A percentile compares a stretch with the other conserved stretches of the same genome.
Evolutionary conservation across 1,140 invertebrate genomes (phyloP).

Genomic region (Nephila pilipes): DNA sequence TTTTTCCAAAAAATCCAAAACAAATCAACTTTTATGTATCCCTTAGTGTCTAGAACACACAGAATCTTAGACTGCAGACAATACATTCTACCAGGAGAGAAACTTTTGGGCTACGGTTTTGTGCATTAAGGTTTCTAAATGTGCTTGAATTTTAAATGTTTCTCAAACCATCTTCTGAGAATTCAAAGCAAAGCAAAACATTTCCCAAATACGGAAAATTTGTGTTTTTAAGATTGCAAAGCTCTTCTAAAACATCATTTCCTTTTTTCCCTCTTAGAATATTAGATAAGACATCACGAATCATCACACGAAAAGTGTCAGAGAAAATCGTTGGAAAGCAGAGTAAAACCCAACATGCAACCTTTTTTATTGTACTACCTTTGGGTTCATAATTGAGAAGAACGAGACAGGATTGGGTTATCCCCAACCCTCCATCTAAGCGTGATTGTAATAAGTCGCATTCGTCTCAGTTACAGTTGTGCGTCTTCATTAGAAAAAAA

Average conservation of each 20-base stretch:
- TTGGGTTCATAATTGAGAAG: conserved; percentile 12
- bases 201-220: not conserved
- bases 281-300: not conserved
- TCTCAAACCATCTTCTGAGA: not conserved
- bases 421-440: not conserved
- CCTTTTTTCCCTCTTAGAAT: not conserved
- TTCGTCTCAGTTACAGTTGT: conserved; percentile 34
- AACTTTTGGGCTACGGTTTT: too few species aligned
- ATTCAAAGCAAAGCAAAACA: not conserved
- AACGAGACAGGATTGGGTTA: not conserved
- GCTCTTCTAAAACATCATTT: not conserved
- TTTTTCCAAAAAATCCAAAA: too few species aligned
- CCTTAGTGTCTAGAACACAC: too few species aligned
- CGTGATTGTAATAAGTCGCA: conserved; percentile 30
- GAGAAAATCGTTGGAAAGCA: not conserved
- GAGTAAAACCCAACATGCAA: not conserved
- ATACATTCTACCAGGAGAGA: too few species aligned
- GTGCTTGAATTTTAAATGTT: too few species aligned
- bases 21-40: too few species aligned
- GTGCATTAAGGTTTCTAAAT: too few species aligned
- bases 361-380: not conserved
- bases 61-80: too few species aligned
- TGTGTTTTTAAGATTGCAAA: conserved; percentile 8
- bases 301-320: not conserved
- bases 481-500: conserved; percentile 25